A percentile compares a stretch with the other conserved stretches of the same genome.
Evolutionary conservation across 2,797 vertebrate genomes (phyloP).

Genomic region (Glossophaga mutica): DNA sequence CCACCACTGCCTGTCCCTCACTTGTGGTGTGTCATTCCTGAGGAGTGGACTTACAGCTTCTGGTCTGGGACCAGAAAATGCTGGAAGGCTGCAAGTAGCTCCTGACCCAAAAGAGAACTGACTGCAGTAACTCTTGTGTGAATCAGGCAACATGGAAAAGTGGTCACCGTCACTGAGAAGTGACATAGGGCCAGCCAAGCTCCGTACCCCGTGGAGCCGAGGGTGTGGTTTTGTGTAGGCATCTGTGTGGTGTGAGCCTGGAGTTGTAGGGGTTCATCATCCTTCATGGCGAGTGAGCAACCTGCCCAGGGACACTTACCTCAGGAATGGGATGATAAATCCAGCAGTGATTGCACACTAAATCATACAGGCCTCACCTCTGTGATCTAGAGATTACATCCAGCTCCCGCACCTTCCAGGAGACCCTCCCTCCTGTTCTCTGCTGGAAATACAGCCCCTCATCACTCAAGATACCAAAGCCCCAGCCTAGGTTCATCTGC

Average conservation of each 20-base stretch:
- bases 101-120: background rate
- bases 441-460: background rate
- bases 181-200: background rate
- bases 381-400: background rate
- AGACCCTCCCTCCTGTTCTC: no score
- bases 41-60: background rate
- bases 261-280: background rate
- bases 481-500: background rate
- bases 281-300: background rate
- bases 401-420: background rate
- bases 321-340: background rate
- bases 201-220: background rate
- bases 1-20: background rate
- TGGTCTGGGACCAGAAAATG: background rate
- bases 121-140: accelerated
- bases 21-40: no score
- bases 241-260: background rate
- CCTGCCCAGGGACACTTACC: background rate
- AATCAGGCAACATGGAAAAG: background rate
- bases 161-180: background rate
- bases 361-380: background rate
- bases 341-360: accelerated
- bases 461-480: background rate
- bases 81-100: background rate
- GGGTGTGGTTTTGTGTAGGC: background rate